Conservation (phyloP, 2,797 vertebrate genomes). For the Adrianichthys oophorus region DNA sequence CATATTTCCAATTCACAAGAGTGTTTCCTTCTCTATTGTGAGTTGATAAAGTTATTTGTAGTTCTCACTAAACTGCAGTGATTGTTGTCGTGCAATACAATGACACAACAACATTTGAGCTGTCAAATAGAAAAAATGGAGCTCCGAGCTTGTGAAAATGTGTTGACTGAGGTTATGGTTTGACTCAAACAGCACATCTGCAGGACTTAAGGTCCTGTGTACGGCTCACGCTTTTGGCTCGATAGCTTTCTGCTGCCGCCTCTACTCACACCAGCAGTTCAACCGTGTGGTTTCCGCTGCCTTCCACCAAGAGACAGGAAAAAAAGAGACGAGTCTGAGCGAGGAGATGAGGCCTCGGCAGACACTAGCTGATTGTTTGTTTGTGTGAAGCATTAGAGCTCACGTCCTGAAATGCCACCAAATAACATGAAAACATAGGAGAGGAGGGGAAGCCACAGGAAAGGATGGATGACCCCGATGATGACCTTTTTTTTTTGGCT, state of each 20-base stretch:
- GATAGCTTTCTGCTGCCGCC: constrained; percentile 38
- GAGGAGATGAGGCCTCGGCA: constrained; percentile 33
- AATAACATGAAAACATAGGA: constrained; percentile 25
- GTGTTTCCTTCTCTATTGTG: too few relatives aligned
- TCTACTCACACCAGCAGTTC: constrained; percentile 44
- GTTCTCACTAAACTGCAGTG: too few relatives aligned
- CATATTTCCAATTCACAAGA: too few relatives aligned
- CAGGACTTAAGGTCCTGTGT: background rate
- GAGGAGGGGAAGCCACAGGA: background rate
- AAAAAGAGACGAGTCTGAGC: constrained; percentile 11
- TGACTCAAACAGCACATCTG: constrained; percentile 6
- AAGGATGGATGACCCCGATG: too few relatives aligned
- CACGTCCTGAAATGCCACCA: constrained; percentile 43
- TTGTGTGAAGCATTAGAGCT: constrained; percentile 39
- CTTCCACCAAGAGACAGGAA: constrained; percentile 44
- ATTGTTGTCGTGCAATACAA: too few relatives aligned
- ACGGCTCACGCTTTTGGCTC: constrained; percentile 8
- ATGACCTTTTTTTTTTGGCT: background rate
- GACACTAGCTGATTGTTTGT: constrained; percentile 58
- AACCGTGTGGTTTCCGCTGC: constrained; percentile 74
- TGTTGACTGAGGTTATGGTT: background rate
- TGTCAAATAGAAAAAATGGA: too few relatives aligned
- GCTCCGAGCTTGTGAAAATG: too few relatives aligned
- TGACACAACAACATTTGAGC: too few relatives aligned
- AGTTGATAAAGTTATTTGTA: too few relatives aligned